Evolutionary conservation across 1,140 invertebrate genomes (phyloP).

Genomic region (Drosophila melanica): DNA sequence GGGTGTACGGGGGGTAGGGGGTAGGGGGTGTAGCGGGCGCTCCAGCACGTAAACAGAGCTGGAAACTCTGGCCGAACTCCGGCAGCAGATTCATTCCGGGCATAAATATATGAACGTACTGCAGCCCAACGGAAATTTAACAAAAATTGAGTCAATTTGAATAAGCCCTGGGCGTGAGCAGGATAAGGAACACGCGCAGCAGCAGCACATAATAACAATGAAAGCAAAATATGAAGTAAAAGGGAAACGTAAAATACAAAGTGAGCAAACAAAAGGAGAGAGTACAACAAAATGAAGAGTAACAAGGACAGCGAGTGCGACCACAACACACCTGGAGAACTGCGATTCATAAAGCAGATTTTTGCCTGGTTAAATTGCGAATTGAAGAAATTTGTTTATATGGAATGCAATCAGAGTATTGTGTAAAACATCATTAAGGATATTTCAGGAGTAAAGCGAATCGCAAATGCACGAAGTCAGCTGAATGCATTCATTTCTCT

Average conservation of each 20-base stretch:
- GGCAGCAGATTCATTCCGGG: slow-evolving; percentile 29
- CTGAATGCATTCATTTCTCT: too few relatives aligned
- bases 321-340: slow-evolving; percentile 5
- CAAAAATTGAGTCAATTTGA: slow-evolving; percentile 81
- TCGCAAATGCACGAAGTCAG: too few relatives aligned
- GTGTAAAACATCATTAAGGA: too few relatives aligned
- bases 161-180: slow-evolving; percentile 56
- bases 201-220: slow-evolving; percentile 45
- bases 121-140: slow-evolving; percentile 72
- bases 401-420: too few relatives aligned
- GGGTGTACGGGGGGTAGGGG: not conserved
- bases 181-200: slow-evolving; percentile 35
- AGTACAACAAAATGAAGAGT: not conserved
- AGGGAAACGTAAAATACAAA: slow-evolving; percentile 45
- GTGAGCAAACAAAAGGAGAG: slow-evolving; percentile 20
- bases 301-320: not conserved
- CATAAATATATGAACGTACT: slow-evolving; percentile 46
- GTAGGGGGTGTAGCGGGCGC: not conserved
- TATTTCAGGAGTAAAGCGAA: too few relatives aligned
- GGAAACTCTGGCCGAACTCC: not conserved
- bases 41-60: slow-evolving; percentile 3
- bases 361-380: not conserved
- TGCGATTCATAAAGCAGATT: not conserved
- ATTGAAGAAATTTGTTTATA: not conserved
- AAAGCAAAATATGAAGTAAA: slow-evolving; percentile 31